A percentile compares a stretch with the other conserved stretches of the same genome.
Evolutionary conservation across 1,140 invertebrate genomes (phyloP).

Genomic region (Helicoverpa zea): DNA sequence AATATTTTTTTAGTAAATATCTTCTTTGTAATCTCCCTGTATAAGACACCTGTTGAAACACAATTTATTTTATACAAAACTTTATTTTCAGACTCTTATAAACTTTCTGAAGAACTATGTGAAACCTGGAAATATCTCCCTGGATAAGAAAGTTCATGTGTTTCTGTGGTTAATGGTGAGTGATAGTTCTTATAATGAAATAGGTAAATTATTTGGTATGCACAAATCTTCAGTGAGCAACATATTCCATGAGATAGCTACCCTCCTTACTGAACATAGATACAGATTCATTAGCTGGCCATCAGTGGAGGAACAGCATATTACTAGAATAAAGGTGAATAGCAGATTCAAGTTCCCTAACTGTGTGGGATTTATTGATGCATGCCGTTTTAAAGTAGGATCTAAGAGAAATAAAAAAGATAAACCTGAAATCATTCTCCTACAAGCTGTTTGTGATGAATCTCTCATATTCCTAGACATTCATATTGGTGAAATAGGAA

Average conservation of each 20-base stretch:
- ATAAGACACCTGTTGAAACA: background rate
- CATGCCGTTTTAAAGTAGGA: conserved; percentile 73
- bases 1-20: background rate
- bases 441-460: conserved; percentile 84
- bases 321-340: conserved; percentile 80
- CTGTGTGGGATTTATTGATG: conserved; percentile 82
- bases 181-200: conserved; percentile 76
- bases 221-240: conserved; percentile 78
- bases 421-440: conserved; percentile 67
- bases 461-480: conserved; percentile 78
- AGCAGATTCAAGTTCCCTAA: conserved; percentile 80
- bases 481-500: conserved; percentile 72
- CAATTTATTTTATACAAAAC: conserved; percentile 1
- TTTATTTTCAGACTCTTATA: conserved; percentile 72
- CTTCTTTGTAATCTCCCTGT: background rate
- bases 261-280: conserved; percentile 66
- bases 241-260: conserved; percentile 77
- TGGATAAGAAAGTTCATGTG: conserved; percentile 81
- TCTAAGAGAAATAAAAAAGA: conserved; percentile 68
- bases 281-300: conserved; percentile 81
- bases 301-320: conserved; percentile 77
- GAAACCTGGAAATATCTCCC: conserved; percentile 62
- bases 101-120: conserved; percentile 68
- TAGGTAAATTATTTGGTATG: conserved; percentile 73
- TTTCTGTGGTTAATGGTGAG: conserved; percentile 76